A percentile compares a stretch with the other conserved stretches of the same genome.
Conservation (phyloP, 2,113 vertebrate species). For the Melanotaenia duboulayi region DNA sequence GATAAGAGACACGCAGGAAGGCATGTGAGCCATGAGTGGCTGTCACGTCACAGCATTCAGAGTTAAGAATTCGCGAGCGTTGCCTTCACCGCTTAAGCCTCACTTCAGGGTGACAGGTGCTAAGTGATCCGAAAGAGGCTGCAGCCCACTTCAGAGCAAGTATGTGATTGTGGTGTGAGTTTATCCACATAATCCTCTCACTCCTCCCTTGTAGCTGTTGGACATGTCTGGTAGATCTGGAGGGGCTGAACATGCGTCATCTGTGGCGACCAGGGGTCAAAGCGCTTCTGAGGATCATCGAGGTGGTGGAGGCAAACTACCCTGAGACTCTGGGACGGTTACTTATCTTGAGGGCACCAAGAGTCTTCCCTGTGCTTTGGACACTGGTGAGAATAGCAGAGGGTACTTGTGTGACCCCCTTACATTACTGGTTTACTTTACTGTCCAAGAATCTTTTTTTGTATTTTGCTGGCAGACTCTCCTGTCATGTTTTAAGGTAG, state of each 20-base stretch:
- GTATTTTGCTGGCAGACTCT: no score
- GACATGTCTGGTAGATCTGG: constrained; percentile 97
- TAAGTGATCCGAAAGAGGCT: constrained; percentile 41
- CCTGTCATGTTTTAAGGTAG: no score
- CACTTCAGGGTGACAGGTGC: constrained; percentile 48
- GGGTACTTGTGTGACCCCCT: background rate
- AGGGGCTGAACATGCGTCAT: constrained; percentile 97
- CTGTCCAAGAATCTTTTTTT: background rate
- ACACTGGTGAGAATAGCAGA: constrained; percentile 85
- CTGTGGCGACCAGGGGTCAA: constrained; percentile 96
- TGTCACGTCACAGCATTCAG: constrained; percentile 7
- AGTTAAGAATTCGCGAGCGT: constrained; percentile 48
- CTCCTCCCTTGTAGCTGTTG: constrained; percentile 81
- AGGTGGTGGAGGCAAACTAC: constrained; percentile 97
- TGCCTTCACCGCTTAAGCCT: constrained; percentile 54
- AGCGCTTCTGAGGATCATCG: constrained; percentile 94
- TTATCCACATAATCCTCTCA: constrained; percentile 24
- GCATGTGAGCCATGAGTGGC: constrained; percentile 44
- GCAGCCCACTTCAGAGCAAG: background rate
- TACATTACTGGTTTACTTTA: background rate
- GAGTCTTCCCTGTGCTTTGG: constrained; percentile 97
- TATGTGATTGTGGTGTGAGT: background rate
- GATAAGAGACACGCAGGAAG: constrained; percentile 41
- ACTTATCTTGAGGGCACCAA: constrained; percentile 92
- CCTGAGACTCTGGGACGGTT: constrained; percentile 95